phyloP scores from a whole-genome alignment of 2,113 vertebrate species.

The Microtus pennsylvanicus region DNA sequence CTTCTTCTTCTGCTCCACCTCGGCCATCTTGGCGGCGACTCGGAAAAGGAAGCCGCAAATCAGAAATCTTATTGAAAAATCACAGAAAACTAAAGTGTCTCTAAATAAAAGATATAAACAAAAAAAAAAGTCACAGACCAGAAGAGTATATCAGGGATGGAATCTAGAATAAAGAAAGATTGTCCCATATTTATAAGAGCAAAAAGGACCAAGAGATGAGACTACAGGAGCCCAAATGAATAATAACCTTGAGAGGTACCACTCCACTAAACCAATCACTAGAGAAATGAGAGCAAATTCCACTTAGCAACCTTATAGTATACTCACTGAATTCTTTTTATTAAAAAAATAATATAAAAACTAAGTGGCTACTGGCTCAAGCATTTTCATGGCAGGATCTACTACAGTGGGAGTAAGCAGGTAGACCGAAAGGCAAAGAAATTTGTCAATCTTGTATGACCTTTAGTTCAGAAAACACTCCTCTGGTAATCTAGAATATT shows the following conservation, averaged over 20 bases:
- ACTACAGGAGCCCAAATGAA: conserved; percentile 5
- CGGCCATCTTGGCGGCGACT: no score
- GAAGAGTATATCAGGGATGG: neutral
- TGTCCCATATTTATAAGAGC: neutral
- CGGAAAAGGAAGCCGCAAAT: no score
- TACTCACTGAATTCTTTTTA: neutral
- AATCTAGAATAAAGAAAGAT: conserved; percentile 28
- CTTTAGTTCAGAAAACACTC: neutral
- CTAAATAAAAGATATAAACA: conserved; percentile 25
- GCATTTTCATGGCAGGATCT: neutral
- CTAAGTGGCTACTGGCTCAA: conserved; percentile 12
- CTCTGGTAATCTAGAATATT: neutral
- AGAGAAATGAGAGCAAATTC: neutral
- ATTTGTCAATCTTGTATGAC: neutral
- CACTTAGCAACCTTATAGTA: neutral
- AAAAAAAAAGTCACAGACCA: neutral
- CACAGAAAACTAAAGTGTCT: neutral
- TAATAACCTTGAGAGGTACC: neutral
- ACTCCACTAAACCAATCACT: neutral
- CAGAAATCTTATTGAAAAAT: neutral
- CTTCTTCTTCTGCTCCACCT: no score
- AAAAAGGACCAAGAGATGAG: neutral
- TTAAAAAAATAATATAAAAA: neutral
- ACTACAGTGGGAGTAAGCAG: neutral
- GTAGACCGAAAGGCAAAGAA: neutral